Conservation (phyloP, 2,797 vertebrate species). For the Hypotaenidia okinawae region DNA sequence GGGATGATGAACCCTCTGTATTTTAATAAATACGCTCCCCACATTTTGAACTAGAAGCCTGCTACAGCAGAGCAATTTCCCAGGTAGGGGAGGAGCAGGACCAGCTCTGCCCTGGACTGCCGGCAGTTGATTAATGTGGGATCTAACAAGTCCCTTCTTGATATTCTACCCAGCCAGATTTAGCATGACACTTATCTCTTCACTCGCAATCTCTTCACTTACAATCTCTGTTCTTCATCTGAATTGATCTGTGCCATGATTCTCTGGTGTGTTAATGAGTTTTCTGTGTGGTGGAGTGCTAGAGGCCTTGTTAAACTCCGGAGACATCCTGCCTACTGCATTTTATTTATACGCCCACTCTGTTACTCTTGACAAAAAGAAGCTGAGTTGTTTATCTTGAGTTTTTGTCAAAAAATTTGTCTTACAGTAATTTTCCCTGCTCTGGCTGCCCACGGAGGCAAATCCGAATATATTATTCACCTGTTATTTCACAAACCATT, state of each 20-base stretch:
- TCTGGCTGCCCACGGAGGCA: constrained; percentile 44
- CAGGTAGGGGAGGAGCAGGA: constrained; percentile 7
- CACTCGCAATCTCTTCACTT: constrained; percentile 45
- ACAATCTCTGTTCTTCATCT: constrained; percentile 53
- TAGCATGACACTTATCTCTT: constrained; percentile 59
- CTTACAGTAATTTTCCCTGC: constrained; percentile 60
- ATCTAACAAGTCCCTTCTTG: constrained; percentile 54
- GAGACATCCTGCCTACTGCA: constrained; percentile 28
- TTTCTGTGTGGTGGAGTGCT: constrained; percentile 45
- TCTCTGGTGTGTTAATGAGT: constrained; percentile 34
- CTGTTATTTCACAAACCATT: constrained; percentile 55
- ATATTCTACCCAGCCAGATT: constrained; percentile 50
- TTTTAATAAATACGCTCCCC: background rate
- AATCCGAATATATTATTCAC: constrained; percentile 62
- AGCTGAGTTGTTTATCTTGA: constrained; percentile 52
- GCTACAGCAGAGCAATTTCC: background rate
- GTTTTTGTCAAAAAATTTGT: constrained; percentile 41
- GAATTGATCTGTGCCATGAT: constrained; percentile 57
- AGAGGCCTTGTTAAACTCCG: constrained; percentile 10
- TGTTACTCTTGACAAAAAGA: constrained; percentile 50
- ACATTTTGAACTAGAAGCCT: background rate
- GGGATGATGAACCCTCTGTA: background rate
- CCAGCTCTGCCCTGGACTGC: background rate
- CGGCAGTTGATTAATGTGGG: constrained; percentile 60
- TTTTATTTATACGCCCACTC: constrained; percentile 60